These are phyloP conservation scores for Oncorhynchus mykiss DNA, from an alignment of 2,113 vertebrate genomes.

Conservation along the genomic window DNA sequence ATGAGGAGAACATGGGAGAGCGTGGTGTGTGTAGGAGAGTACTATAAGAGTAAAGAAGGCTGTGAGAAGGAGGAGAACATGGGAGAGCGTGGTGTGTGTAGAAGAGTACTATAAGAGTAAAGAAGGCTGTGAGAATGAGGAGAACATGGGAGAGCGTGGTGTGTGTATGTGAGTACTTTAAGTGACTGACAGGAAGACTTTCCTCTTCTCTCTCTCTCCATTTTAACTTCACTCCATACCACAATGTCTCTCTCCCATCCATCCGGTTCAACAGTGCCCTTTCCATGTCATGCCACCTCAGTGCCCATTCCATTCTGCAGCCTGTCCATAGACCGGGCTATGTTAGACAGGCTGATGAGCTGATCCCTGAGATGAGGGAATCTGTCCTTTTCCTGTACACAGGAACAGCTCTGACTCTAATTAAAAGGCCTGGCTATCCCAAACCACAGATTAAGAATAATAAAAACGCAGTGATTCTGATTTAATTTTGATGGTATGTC, in stretches of 20 bases:
- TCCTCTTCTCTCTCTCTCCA: background rate
- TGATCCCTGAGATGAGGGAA: constrained; percentile 12
- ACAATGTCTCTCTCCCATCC: background rate
- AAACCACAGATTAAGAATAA: constrained; percentile 38
- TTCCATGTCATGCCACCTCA: background rate
- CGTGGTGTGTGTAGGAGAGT: too few species aligned
- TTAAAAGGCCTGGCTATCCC: constrained; percentile 41
- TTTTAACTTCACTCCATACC: background rate
- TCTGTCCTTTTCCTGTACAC: constrained; percentile 25
- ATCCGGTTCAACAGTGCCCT: background rate
- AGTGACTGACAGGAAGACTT: background rate
- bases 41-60: too few species aligned
- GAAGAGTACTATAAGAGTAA: too few species aligned
- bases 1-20: too few species aligned
- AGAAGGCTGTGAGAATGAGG: too few species aligned
- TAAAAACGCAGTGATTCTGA: constrained; percentile 43
- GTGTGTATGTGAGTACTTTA: background rate
- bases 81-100: too few species aligned
- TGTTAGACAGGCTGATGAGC: background rate
- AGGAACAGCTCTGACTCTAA: constrained; percentile 30
- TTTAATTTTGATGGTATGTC: constrained; percentile 46
- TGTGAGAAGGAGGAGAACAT: too few species aligned
- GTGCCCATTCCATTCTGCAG: background rate
- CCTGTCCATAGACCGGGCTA: too few species aligned
- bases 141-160: background rate